Evolutionary conservation across 1,140 invertebrate species (phyloP).

Genomic region (Physella acuta): DNA sequence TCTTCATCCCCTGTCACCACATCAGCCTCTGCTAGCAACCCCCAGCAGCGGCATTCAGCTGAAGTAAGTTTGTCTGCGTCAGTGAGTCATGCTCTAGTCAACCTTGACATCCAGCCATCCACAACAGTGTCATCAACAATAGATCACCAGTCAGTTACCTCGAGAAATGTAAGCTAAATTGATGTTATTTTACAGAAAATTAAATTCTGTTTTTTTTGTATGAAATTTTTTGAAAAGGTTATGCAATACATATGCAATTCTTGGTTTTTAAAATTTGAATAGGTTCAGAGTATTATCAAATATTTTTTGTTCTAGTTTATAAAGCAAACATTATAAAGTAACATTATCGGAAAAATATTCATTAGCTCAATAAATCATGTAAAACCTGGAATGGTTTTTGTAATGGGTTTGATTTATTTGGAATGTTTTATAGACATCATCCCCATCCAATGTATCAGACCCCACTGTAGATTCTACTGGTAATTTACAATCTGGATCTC

Average conservation of each 20-base stretch:
- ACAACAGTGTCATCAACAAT: not conserved
- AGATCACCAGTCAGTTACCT: not conserved
- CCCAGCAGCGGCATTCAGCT: constrained; percentile 10
- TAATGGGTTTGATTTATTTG: no score
- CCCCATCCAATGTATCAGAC: not conserved
- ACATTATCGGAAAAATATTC: no score
- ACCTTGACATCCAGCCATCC: not conserved
- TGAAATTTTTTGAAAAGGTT: no score
- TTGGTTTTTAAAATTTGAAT: no score
- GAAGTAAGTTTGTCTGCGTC: not conserved
- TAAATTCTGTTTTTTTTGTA: no score
- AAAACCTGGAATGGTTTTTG: no score
- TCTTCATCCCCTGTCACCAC: not conserved
- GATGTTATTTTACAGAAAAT: not conserved
- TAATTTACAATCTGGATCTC: constrained; percentile 8
- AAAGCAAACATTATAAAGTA: no score
- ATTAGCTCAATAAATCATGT: no score
- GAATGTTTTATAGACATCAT: not conserved
- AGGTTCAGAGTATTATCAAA: no score
- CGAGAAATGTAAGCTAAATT: constrained; percentile 12
- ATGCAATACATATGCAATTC: no score
- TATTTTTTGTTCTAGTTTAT: no score
- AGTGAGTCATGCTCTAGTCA: not conserved
- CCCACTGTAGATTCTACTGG: not conserved
- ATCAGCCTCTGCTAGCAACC: not conserved